phyloP scores from a whole-genome alignment of 2,113 vertebrate genomes.

The Notarius quadriscutis region DNA sequence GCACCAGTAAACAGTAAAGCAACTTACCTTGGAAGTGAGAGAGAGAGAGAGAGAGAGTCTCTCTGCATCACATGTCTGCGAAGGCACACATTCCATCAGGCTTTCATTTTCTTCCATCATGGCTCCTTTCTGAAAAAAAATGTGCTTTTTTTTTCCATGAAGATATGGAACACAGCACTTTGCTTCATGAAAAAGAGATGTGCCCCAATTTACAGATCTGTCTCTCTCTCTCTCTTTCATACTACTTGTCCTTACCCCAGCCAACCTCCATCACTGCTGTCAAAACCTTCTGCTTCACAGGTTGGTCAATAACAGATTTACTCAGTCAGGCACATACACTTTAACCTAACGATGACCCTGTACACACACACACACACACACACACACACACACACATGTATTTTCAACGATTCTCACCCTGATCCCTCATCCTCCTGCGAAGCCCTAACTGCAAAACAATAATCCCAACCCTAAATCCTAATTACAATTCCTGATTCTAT shows the following conservation, averaged over 20 bases:
- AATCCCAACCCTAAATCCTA: background rate
- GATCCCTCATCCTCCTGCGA: too few relatives aligned
- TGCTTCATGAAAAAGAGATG: constrained; percentile 44
- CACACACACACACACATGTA: background rate
- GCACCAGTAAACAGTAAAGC: background rate
- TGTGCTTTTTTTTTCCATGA: background rate
- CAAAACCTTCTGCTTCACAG: background rate
- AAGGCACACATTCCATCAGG: constrained; percentile 24
- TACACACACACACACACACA: constrained; percentile 22
- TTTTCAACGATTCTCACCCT: too few relatives aligned
- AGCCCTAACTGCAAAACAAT: background rate
- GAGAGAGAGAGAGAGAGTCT: background rate
- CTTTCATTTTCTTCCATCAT: constrained; percentile 21
- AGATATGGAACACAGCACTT: constrained; percentile 8
- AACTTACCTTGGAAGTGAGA: background rate
- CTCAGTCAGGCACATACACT: background rate
- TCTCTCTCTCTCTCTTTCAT: background rate
- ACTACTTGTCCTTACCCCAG: background rate
- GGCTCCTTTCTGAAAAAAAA: background rate
- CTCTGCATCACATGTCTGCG: background rate
- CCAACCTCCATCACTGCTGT: background rate
- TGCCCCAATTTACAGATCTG: constrained; percentile 28
- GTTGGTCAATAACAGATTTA: background rate
- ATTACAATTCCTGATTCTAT: background rate
- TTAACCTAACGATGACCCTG: background rate